phyloP scores from a whole-genome alignment of 1,140 invertebrate species.

The Calosoma granatense region DNA sequence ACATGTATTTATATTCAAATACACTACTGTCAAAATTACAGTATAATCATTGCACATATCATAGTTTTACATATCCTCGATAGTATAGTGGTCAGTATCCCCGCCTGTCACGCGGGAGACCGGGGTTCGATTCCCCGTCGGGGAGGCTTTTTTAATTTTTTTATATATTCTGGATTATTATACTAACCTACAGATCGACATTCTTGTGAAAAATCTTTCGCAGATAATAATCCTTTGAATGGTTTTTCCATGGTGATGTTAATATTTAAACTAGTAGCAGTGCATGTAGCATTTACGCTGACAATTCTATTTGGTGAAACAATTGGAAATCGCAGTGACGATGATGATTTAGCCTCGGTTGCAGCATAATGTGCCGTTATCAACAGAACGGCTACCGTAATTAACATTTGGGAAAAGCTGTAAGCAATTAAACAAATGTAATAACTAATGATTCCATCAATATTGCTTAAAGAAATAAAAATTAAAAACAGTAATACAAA shows the following conservation, averaged over 20 bases:
- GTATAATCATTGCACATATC: too few species aligned
- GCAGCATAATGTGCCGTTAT: conserved; percentile 21
- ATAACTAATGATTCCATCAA: too few species aligned
- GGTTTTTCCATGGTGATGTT: conserved; percentile 41
- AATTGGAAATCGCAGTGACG: not conserved
- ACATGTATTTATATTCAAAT: conserved; percentile 3
- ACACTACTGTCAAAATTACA: conserved; percentile 10
- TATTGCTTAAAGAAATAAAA: not conserved
- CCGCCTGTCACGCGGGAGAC: too few species aligned
- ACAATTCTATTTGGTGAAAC: conserved; percentile 23
- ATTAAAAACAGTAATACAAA: not conserved
- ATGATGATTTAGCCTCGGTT: conserved; percentile 18
- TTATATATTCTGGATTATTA: not conserved
- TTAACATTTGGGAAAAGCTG: not conserved
- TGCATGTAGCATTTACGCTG: conserved; percentile 23
- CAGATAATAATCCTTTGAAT: conserved; percentile 57
- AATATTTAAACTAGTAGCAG: conserved; percentile 26
- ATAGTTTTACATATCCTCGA: too few species aligned
- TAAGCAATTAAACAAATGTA: too few species aligned
- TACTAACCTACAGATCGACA: conserved; percentile 44
- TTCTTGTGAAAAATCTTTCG: conserved; percentile 57
- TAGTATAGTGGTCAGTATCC: too few species aligned
- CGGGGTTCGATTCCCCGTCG: too few species aligned
- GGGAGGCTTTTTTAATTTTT: not conserved
- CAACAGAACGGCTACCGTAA: not conserved